Evolutionary conservation across 2,797 vertebrate genomes (phyloP).

Genomic region (Limosa lapponica): DNA sequence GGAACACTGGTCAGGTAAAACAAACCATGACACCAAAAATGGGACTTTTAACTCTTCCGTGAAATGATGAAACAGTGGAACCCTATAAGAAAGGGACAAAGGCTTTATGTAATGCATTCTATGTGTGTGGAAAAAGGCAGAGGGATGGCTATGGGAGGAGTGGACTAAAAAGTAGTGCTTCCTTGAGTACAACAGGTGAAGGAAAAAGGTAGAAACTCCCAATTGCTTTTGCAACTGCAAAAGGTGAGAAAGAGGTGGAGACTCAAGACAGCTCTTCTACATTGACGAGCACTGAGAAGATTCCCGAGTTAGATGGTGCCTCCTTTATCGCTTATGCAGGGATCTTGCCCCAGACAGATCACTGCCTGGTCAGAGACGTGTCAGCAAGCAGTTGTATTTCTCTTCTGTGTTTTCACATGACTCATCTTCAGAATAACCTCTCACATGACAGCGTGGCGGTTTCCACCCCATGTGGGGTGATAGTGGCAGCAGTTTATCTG

Average conservation of each 20-base stretch:
- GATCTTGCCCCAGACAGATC: background rate
- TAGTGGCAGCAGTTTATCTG: background rate
- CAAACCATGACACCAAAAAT: background rate
- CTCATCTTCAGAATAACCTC: background rate
- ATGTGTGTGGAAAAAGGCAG: fast-evolving
- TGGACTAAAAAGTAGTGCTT: background rate
- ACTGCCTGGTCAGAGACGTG: background rate
- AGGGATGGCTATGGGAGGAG: background rate
- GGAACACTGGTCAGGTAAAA: background rate
- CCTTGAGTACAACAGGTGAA: background rate
- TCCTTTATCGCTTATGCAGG: background rate
- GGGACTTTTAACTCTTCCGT: background rate
- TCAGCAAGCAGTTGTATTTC: background rate
- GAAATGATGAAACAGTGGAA: background rate
- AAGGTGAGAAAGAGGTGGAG: background rate
- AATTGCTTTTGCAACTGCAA: background rate
- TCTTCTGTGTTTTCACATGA: background rate
- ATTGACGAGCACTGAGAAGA: background rate
- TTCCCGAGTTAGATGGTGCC: background rate
- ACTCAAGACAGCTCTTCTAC: background rate
- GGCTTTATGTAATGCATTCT: background rate
- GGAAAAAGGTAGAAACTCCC: background rate
- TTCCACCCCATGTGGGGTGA: background rate
- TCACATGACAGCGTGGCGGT: background rate
- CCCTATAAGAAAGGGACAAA: background rate